These are phyloP conservation scores for Onchidella celtica DNA, from an alignment of 2,888 invertebrate genomes.

Conservation along the genomic window DNA sequence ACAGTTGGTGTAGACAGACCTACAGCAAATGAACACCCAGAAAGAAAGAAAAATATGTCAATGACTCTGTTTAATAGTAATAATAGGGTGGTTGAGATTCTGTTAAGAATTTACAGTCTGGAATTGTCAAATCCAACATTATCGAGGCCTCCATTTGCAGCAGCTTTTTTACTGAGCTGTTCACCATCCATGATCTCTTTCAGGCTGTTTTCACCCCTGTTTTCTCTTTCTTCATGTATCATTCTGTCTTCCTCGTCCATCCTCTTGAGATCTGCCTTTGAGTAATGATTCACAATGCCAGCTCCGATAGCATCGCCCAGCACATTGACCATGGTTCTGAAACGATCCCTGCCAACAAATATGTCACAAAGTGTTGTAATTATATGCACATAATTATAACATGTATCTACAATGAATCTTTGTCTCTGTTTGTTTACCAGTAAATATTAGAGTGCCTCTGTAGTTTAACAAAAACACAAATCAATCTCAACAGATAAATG, in stretches of 20 bases:
- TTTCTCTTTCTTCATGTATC: background rate
- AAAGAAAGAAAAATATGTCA: no score
- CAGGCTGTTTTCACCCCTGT: background rate
- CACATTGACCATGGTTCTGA: conserved; percentile 90
- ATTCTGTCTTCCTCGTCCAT: conserved; percentile 52
- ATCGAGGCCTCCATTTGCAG: background rate
- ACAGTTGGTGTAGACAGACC: no score
- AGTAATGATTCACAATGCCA: conserved; percentile 90
- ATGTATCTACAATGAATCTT: background rate
- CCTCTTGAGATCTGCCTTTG: conserved; percentile 54
- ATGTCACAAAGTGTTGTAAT: background rate
- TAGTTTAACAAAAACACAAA: background rate
- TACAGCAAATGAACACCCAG: no score
- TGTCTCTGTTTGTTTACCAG: background rate
- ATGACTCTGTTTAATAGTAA: background rate
- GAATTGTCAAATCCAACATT: conserved; percentile 9
- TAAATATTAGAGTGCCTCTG: background rate
- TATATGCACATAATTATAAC: background rate
- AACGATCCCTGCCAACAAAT: conserved; percentile 81
- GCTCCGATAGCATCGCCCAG: conserved; percentile 96
- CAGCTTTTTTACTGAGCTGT: background rate
- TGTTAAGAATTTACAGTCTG: background rate
- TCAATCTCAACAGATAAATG: no score
- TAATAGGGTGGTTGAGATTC: no score
- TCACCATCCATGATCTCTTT: background rate